These are phyloP conservation scores for Corythaeola cristata DNA, from an alignment of 2,113 vertebrate species.

Conservation along the genomic window DNA sequence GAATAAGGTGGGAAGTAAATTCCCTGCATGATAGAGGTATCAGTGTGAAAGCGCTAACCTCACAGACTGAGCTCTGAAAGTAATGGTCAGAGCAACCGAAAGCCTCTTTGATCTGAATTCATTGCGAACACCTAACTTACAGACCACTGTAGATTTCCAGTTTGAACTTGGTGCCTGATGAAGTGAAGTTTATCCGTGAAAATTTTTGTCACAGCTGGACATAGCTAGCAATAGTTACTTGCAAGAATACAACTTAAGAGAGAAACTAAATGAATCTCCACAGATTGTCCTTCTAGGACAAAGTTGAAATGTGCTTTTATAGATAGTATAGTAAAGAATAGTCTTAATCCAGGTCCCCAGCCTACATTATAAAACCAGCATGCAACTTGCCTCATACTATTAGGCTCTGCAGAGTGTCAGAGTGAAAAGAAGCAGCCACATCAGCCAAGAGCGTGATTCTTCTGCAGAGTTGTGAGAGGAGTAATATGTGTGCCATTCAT, in stretches of 20 bases:
- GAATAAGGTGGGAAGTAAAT: slow-evolving; percentile 43
- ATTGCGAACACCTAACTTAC: slow-evolving; percentile 35
- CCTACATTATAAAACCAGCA: not conserved
- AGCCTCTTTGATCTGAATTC: slow-evolving; percentile 67
- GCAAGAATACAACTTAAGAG: slow-evolving; percentile 27
- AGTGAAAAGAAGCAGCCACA: not conserved
- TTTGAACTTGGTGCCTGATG: slow-evolving; percentile 63
- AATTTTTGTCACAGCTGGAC: slow-evolving; percentile 65
- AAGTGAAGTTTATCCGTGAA: slow-evolving; percentile 70
- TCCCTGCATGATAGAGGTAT: not conserved
- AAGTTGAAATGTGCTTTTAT: slow-evolving; percentile 47
- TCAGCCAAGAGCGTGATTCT: not conserved
- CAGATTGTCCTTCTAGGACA: slow-evolving; percentile 47
- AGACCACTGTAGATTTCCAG: slow-evolving; percentile 37
- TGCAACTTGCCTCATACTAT: not conserved
- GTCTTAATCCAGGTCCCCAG: not conserved
- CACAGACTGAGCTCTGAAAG: slow-evolving; percentile 31
- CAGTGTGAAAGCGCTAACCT: slow-evolving; percentile 39
- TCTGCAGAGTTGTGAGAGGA: not conserved
- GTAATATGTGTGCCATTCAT: not conserved
- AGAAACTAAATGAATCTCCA: slow-evolving; percentile 63
- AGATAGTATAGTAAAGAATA: slow-evolving; percentile 2
- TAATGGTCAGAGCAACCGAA: slow-evolving; percentile 46
- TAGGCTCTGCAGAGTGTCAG: not conserved
- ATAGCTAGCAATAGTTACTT: slow-evolving; percentile 63